Conservation (phyloP, 2,113 vertebrate species). For the Psittacula cyanocephala region DNA sequence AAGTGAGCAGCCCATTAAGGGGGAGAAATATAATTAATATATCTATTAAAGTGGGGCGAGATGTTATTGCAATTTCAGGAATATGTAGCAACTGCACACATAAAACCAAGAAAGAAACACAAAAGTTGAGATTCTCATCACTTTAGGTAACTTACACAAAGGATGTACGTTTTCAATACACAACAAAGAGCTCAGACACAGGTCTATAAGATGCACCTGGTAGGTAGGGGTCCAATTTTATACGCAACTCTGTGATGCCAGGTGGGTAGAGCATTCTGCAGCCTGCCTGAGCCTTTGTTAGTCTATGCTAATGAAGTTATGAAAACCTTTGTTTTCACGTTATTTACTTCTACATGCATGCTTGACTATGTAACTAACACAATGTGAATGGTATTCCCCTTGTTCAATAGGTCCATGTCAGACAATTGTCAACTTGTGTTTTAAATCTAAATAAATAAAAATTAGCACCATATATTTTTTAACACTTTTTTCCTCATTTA, state of each 20-base stretch:
- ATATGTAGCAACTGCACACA: not conserved
- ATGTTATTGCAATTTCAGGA: conserved; percentile 10
- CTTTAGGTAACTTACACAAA: not conserved
- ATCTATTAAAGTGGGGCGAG: conserved; percentile 31
- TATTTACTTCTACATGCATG: not conserved
- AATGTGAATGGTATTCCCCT: not conserved
- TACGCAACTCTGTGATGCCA: not conserved
- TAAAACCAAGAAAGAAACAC: not conserved
- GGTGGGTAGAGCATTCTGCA: not conserved
- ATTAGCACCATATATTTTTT: not conserved
- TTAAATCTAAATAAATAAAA: not conserved
- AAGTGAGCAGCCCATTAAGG: conserved; percentile 68
- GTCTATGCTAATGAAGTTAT: not conserved
- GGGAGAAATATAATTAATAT: conserved; percentile 73
- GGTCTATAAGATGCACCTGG: not conserved
- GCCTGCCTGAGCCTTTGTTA: not conserved
- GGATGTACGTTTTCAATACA: not conserved
- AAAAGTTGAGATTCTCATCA: not conserved
- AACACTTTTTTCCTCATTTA: not conserved
- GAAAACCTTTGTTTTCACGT: not conserved
- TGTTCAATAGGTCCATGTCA: not conserved
- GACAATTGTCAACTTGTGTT: not conserved
- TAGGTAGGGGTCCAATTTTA: not conserved
- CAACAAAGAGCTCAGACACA: not conserved
- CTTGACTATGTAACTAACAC: not conserved